These are phyloP conservation scores for Oscheius sp. DNA, from an alignment of 2,888 invertebrate genomes.

Conservation along the genomic window DNA sequence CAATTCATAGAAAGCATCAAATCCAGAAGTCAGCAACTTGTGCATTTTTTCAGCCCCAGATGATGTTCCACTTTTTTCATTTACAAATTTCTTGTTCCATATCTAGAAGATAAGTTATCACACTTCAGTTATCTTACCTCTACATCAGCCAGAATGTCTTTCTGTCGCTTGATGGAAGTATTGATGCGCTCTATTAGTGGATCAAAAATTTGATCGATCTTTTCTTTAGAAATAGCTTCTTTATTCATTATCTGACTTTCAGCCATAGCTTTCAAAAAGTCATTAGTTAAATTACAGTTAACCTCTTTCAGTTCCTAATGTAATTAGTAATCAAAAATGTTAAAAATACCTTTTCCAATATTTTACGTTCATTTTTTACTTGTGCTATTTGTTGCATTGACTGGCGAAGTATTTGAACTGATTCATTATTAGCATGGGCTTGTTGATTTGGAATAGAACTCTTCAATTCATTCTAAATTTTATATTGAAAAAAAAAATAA, in stretches of 20 bases:
- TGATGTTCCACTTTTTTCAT: constrained; percentile 77
- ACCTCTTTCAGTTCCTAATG: constrained; percentile 46
- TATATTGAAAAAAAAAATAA: background rate
- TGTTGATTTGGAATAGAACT: constrained; percentile 78
- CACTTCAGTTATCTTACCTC: constrained; percentile 36
- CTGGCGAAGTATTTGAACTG: constrained; percentile 78
- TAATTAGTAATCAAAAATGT: background rate
- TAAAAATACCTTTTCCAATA: constrained; percentile 40
- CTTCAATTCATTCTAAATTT: constrained; percentile 74
- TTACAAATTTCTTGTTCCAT: constrained; percentile 76
- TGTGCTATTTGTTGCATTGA: constrained; percentile 79
- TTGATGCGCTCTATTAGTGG: constrained; percentile 83
- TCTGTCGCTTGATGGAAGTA: constrained; percentile 81
- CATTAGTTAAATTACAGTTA: constrained; percentile 74
- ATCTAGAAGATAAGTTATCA: constrained; percentile 60
- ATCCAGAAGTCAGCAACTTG: constrained; percentile 84
- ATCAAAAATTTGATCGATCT: constrained; percentile 78
- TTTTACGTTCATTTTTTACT: constrained; percentile 76
- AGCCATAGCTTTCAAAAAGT: constrained; percentile 81
- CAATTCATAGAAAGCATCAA: constrained; percentile 90
- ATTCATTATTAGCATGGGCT: constrained; percentile 71
- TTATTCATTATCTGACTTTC: constrained; percentile 56
- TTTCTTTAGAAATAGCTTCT: constrained; percentile 72
- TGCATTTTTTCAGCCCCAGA: constrained; percentile 72
- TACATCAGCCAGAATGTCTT: constrained; percentile 78